phyloP scores from a whole-genome alignment of 1,140 invertebrate species.

The Trinorchestia longiramus region DNA sequence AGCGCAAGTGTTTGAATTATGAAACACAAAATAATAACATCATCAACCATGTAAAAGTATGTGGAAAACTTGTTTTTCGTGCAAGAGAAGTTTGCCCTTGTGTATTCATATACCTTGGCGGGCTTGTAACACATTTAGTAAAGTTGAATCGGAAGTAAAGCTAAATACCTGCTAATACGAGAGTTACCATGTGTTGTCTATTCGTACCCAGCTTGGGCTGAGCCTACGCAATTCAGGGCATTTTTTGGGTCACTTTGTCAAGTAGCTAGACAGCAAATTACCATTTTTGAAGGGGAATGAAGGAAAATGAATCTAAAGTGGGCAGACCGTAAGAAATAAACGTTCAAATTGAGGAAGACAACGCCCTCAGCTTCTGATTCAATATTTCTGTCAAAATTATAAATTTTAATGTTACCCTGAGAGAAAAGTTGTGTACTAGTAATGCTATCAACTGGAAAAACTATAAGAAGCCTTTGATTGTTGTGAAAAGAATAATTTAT shows the following conservation, averaged over 20 bases:
- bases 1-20: neutral
- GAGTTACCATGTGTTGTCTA: neutral
- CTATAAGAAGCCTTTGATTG: neutral
- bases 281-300: neutral
- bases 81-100: neutral
- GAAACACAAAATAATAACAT: neutral
- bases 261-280: neutral
- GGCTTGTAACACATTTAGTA: neutral
- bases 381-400: neutral
- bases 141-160: neutral
- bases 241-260: neutral
- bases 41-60: neutral
- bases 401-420: neutral
- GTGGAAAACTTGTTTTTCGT: neutral
- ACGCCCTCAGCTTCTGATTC: neutral
- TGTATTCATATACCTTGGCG: neutral
- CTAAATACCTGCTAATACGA: neutral
- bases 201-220: neutral
- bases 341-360: neutral
- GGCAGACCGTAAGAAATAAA: neutral
- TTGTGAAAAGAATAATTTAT: neutral
- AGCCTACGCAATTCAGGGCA: neutral
- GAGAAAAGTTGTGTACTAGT: neutral
- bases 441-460: neutral
- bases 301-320: neutral